Percentiles rank a stretch among this genome's conserved stretches.
Evolutionary conservation across 2,888 invertebrate genomes (phyloP).

Genomic region (Ryuthela nishihirai): DNA sequence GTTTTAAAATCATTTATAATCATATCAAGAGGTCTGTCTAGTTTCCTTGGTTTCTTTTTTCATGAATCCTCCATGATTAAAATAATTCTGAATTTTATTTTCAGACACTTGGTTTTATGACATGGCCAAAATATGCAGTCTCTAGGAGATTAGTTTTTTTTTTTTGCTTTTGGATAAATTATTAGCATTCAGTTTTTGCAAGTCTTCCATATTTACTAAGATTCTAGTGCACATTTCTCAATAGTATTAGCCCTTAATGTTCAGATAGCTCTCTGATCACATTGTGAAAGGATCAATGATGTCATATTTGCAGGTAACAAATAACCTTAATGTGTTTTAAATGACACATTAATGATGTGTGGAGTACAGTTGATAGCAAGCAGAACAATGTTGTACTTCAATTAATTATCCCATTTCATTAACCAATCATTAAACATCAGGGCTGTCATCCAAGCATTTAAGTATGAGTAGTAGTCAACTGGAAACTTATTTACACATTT

Average conservation of each 20-base stretch:
- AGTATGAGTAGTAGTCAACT: neutral
- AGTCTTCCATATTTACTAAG: neutral
- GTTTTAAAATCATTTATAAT: too few relatives aligned
- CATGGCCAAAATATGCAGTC: neutral
- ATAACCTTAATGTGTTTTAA: neutral
- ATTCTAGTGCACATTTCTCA: neutral
- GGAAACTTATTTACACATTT: too few relatives aligned
- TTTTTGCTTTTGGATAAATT: neutral
- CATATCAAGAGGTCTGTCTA: too few relatives aligned
- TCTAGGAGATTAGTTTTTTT: neutral
- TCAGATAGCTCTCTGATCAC: neutral
- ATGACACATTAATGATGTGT: neutral
- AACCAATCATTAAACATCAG: neutral
- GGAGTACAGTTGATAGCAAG: neutral
- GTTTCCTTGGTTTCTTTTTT: neutral
- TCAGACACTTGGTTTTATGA: neutral
- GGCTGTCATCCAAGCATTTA: neutral
- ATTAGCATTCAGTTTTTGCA: neutral
- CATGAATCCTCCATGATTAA: neutral
- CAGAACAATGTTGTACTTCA: neutral
- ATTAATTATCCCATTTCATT: neutral
- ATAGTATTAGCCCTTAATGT: neutral
- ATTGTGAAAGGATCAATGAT: too few relatives aligned
- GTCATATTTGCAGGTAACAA: neutral
- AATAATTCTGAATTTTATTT: neutral